These are phyloP conservation scores for Cervus canadensis DNA, from an alignment of 2,113 vertebrate genomes.

Conservation along the genomic window DNA sequence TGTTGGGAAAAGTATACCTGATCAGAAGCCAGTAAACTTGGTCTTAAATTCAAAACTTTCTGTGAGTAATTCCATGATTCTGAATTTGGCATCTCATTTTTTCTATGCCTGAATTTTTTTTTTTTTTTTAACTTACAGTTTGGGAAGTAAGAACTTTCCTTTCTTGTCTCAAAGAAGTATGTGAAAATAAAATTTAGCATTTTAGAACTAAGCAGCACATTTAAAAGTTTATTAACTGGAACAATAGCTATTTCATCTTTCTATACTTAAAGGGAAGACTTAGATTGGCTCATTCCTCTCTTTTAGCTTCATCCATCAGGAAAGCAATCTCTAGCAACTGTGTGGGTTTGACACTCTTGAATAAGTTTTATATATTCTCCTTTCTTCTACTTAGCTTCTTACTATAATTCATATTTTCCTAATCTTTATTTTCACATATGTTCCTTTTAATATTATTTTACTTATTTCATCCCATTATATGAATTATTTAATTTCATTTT, in stretches of 20 bases:
- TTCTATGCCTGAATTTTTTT: not conserved
- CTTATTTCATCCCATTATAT: not conserved
- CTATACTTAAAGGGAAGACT: not conserved
- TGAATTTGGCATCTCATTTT: not conserved
- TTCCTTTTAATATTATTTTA: not conserved
- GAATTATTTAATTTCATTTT: not conserved
- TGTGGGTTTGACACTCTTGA: not conserved
- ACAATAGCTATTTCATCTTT: not conserved
- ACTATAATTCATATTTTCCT: not conserved
- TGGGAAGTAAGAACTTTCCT: not conserved
- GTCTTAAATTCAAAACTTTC: not conserved
- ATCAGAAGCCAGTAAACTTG: not conserved
- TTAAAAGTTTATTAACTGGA: not conserved
- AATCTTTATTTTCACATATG: not conserved
- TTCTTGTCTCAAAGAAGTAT: not conserved
- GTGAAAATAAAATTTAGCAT: not conserved
- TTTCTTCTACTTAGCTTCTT: not conserved
- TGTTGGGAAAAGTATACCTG: not conserved
- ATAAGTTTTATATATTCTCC: not conserved
- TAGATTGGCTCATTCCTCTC: not conserved
- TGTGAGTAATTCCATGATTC: not conserved
- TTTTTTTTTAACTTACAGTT: not conserved
- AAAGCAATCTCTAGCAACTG: not conserved
- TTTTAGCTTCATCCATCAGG: not conserved
- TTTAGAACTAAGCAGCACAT: not conserved